phyloP scores from a whole-genome alignment of 2,113 vertebrate species.

The Microtus oregoni region DNA sequence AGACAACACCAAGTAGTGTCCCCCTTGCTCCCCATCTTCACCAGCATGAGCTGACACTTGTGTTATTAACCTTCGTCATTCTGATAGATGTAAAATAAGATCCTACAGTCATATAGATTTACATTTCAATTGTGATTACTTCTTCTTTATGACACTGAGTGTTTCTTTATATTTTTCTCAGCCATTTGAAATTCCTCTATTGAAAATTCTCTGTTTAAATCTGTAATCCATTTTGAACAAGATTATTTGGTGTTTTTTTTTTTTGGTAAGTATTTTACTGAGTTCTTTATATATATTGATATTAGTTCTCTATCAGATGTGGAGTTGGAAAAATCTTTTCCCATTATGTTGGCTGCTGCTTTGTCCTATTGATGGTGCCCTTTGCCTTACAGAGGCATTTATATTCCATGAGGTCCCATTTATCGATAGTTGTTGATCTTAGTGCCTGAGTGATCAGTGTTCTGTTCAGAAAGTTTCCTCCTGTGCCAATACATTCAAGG shows the following conservation, averaged over 20 bases:
- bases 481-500: neutral
- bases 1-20: neutral
- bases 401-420: neutral
- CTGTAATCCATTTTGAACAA: neutral
- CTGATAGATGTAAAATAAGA: neutral
- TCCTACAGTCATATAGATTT: neutral
- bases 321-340: neutral
- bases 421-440: neutral
- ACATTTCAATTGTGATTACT: no score
- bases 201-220: neutral
- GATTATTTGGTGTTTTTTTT: neutral
- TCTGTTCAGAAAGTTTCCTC: neutral
- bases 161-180: neutral
- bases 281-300: neutral
- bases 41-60: neutral
- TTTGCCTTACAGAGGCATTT: neutral
- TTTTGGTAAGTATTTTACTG: neutral
- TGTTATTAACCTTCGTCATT: neutral
- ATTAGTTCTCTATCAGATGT: no score
- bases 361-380: neutral
- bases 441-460: neutral
- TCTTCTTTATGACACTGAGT: neutral
- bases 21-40: neutral
- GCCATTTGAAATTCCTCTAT: neutral
- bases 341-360: neutral